phyloP scores from a whole-genome alignment of 1,140 invertebrate species.

The Eriosoma lanigerum region DNA sequence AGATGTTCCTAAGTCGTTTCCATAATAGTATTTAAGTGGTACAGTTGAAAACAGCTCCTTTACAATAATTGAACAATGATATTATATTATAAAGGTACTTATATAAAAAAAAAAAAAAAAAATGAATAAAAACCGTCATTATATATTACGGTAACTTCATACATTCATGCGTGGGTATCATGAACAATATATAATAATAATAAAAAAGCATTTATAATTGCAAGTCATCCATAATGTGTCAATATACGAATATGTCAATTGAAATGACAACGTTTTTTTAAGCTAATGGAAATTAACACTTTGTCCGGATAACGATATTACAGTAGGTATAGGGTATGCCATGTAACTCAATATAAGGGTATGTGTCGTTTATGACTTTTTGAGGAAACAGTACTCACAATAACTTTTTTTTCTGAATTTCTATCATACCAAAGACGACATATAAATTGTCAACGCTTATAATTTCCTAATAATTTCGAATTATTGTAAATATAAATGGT shows the following conservation, averaged over 20 bases:
- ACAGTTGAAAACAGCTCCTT: constrained; percentile 45
- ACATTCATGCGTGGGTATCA: constrained; percentile 21
- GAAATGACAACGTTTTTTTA: constrained; percentile 46
- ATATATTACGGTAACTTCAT: constrained; percentile 31
- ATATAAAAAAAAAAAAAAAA: not conserved
- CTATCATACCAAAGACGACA: no score
- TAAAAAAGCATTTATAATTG: constrained; percentile 42
- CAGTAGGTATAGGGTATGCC: no score
- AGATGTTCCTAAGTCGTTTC: constrained; percentile 27
- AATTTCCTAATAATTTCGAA: no score
- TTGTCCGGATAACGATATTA: constrained; percentile 13
- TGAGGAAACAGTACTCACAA: no score
- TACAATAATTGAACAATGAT: constrained; percentile 50
- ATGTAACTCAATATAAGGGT: no score
- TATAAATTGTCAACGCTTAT: no score
- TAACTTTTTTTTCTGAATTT: no score
- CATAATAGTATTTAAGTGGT: constrained; percentile 48
- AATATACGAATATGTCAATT: constrained; percentile 37
- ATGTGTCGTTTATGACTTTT: no score
- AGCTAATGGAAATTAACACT: constrained; percentile 24
- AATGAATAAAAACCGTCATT: constrained; percentile 40
- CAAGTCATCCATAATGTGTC: constrained; percentile 46
- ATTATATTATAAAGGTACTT: constrained; percentile 10
- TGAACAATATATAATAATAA: constrained; percentile 37
- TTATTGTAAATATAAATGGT: no score